Evolutionary conservation across 2,797 vertebrate species (phyloP).

Genomic region (Rhinella marina): DNA sequence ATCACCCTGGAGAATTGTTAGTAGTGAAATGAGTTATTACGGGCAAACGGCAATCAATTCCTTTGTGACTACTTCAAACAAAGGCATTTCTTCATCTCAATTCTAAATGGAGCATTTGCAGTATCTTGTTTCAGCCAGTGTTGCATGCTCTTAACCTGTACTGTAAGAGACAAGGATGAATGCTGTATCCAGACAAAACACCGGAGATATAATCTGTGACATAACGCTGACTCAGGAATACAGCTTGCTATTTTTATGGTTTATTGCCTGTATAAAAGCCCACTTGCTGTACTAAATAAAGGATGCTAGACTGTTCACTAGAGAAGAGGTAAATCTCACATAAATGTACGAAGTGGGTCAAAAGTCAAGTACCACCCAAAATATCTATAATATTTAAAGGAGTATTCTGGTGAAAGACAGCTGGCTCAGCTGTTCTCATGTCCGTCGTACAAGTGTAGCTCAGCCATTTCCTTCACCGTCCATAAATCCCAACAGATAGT

Average conservation of each 20-base stretch:
- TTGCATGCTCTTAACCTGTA: not conserved
- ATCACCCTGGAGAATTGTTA: not conserved
- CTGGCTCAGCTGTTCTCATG: not conserved
- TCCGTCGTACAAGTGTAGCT: not conserved
- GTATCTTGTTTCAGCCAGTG: not conserved
- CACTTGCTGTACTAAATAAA: not conserved
- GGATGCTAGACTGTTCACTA: not conserved
- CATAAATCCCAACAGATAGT: not conserved
- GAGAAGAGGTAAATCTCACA: not conserved
- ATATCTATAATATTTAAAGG: not conserved
- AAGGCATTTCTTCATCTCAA: not conserved
- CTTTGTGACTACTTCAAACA: not conserved
- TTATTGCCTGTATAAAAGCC: conserved; percentile 11
- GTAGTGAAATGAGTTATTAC: too few relatives aligned
- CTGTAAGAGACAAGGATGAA: not conserved
- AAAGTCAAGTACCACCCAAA: not conserved
- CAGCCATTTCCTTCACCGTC: not conserved
- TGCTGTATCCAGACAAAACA: not conserved
- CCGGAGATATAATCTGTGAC: not conserved
- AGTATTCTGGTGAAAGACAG: not conserved
- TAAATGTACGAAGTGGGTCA: not conserved
- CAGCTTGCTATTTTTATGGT: conserved; percentile 5
- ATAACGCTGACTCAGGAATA: not conserved
- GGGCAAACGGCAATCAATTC: too few relatives aligned
- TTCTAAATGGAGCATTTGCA: too few relatives aligned